Conservation (phyloP, 1,140 invertebrate species). For the Danaus melanippus region DNA sequence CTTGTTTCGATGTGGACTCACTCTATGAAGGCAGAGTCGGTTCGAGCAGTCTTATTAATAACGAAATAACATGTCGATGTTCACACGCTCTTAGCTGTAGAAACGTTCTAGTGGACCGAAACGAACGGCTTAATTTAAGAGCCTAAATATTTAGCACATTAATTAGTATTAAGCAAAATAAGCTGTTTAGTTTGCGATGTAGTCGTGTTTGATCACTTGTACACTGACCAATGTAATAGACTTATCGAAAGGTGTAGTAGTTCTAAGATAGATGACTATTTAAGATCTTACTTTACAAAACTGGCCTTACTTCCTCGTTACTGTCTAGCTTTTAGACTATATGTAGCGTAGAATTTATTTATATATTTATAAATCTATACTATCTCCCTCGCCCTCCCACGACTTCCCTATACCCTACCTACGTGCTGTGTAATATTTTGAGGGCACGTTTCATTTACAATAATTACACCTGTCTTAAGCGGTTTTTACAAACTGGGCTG, state of each 20-base stretch:
- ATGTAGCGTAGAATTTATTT: slow-evolving; percentile 13
- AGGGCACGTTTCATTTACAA: no score
- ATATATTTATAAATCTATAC: no score
- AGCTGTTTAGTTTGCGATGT: slow-evolving; percentile 40
- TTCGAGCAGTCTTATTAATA: no score
- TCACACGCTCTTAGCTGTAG: no score
- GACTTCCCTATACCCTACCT: no score
- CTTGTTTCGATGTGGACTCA: no score
- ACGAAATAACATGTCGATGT: no score
- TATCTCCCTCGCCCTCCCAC: no score
- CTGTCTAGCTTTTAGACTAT: slow-evolving; percentile 42
- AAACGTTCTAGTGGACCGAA: slow-evolving; percentile 42
- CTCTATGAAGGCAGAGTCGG: no score
- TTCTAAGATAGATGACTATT: slow-evolving; percentile 28
- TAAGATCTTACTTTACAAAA: slow-evolving; percentile 38
- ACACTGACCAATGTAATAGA: slow-evolving; percentile 54
- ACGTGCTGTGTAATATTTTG: no score
- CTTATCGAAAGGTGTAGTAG: slow-evolving; percentile 45
- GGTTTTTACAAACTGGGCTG: no score
- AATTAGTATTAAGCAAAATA: slow-evolving; percentile 36
- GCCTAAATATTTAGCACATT: slow-evolving; percentile 45
- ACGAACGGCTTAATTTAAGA: slow-evolving; percentile 41
- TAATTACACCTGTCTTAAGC: no score
- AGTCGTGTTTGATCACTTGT: slow-evolving; percentile 37
- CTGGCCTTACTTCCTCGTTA: slow-evolving; percentile 50